Evolutionary conservation across 2,888 invertebrate genomes (phyloP).

Genomic region (Bruchidius siliquastri): DNA sequence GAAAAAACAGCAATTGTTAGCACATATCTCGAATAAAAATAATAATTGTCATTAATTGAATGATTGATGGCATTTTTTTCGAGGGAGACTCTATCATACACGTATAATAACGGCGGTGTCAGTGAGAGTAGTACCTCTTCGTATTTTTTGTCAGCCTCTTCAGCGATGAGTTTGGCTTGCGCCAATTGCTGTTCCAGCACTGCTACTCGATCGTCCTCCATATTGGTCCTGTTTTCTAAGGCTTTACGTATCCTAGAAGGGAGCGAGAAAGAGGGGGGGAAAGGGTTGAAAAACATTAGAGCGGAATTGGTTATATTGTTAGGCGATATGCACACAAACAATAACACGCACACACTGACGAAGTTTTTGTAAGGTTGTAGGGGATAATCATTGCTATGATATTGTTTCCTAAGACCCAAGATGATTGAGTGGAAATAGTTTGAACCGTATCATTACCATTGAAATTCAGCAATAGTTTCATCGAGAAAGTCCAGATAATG

Average conservation of each 20-base stretch:
- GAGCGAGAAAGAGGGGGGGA: slow-evolving; percentile 36
- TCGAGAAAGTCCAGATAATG: too few relatives aligned
- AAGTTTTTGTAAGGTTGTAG: background rate
- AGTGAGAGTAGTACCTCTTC: slow-evolving; percentile 79
- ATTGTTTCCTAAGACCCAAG: background rate
- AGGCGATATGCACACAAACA: background rate
- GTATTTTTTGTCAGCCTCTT: slow-evolving; percentile 99
- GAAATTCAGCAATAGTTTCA: too few relatives aligned
- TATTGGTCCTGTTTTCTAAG: slow-evolving; percentile 96
- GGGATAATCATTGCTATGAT: background rate
- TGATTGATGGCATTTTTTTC: background rate
- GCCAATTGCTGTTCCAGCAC: slow-evolving; percentile 96
- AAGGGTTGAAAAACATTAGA: slow-evolving; percentile 5
- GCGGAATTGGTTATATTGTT: background rate
- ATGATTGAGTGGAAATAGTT: background rate
- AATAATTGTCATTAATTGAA: background rate
- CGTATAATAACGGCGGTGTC: background rate
- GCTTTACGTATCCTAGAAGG: slow-evolving; percentile 86
- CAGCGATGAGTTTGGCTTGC: slow-evolving; percentile 98
- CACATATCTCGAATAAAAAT: too few relatives aligned
- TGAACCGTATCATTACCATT: background rate
- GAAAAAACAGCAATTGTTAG: too few relatives aligned
- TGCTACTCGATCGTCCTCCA: slow-evolving; percentile 98
- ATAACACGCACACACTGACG: background rate
- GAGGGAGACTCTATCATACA: background rate